phyloP scores from a whole-genome alignment of 2,888 invertebrate genomes.

The Caenorhabditis japonica region DNA sequence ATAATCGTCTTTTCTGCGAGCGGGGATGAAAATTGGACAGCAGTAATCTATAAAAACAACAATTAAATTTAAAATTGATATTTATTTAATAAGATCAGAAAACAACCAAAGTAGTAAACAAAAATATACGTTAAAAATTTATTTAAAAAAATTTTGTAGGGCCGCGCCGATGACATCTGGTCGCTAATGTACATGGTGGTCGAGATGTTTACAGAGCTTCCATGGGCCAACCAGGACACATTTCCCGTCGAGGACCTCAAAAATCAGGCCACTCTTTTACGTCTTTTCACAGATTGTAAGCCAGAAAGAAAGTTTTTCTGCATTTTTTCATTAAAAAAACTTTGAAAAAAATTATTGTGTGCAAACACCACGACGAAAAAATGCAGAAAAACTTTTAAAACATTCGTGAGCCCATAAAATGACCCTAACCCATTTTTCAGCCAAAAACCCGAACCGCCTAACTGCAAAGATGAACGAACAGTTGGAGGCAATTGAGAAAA shows the following conservation, averaged over 20 bases:
- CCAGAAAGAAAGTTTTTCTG: background rate
- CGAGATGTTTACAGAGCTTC: background rate
- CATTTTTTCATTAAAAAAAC: slow-evolving; percentile 1
- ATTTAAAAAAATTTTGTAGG: too few species aligned
- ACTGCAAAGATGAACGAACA: background rate
- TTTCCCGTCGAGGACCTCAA: slow-evolving; percentile 7
- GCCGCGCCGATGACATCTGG: background rate
- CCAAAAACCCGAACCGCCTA: slow-evolving; percentile 8
- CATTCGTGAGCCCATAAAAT: background rate
- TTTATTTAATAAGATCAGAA: too few species aligned
- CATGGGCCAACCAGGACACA: slow-evolving; percentile 5
- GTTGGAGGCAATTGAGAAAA: slow-evolving; percentile 9
- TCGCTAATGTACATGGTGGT: background rate
- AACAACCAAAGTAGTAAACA: too few species aligned
- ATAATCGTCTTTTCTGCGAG: too few species aligned
- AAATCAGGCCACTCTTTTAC: background rate
- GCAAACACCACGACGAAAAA: too few species aligned
- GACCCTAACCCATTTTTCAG: too few species aligned
- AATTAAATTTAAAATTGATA: too few species aligned
- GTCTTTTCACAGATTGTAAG: slow-evolving; percentile 13
- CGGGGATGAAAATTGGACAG: too few species aligned
- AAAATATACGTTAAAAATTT: too few species aligned
- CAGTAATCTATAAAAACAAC: too few species aligned
- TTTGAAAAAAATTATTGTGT: too few species aligned
- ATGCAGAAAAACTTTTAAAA: too few species aligned